Conservation (phyloP, 2,797 vertebrate species). For the Knipowitschia caucasica region DNA sequence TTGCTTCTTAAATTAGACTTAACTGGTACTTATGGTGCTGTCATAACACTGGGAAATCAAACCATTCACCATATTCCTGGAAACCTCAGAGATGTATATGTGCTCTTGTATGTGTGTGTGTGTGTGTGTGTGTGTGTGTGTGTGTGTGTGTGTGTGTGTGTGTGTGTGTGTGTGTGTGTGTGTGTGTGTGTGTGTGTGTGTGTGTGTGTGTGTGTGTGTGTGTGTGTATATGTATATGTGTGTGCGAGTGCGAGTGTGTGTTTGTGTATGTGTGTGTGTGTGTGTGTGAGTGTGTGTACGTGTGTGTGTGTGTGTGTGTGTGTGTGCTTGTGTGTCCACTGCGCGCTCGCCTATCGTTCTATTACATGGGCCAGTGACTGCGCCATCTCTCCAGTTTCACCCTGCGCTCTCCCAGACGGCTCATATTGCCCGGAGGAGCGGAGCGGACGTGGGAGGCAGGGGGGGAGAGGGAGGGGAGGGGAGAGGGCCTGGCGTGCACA, state of each 20-base stretch:
- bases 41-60: constrained; percentile 35
- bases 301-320: constrained; percentile 23
- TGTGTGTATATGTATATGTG: constrained; percentile 13
- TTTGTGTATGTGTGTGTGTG: constrained; percentile 13
- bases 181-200: constrained; percentile 19
- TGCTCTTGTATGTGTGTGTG: constrained; percentile 14
- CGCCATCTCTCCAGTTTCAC: constrained; percentile 68
- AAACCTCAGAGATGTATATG: constrained; percentile 20
- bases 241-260: constrained; percentile 26
- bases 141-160: constrained; percentile 24
- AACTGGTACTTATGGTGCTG: constrained; percentile 17
- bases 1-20: constrained; percentile 10
- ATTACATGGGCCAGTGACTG: constrained; percentile 75
- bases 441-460: constrained; percentile 58
- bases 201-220: constrained; percentile 24
- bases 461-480: constrained; percentile 6
- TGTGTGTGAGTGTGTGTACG: constrained; percentile 24
- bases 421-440: constrained; percentile 67
- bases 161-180: constrained; percentile 20
- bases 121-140: constrained; percentile 18
- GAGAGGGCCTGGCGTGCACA: constrained; percentile 42
- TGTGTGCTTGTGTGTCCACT: constrained; percentile 27
- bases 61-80: constrained; percentile 31
- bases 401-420: constrained; percentile 70
- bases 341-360: constrained; percentile 65